These are phyloP conservation scores for Tenthredo amoena DNA, from an alignment of 2,888 invertebrate species.

Conservation along the genomic window DNA sequence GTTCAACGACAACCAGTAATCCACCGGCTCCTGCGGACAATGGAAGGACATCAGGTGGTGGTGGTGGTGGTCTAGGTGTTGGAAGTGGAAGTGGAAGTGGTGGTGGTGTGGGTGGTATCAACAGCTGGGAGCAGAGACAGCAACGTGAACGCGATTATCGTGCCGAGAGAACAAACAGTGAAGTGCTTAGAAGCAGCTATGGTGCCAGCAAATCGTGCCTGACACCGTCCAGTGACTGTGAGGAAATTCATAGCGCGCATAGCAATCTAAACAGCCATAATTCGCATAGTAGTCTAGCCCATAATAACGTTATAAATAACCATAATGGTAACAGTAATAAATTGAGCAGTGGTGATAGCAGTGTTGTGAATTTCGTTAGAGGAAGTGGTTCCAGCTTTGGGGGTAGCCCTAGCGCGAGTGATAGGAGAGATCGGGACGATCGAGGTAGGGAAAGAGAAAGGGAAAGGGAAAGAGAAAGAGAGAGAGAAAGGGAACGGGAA, in stretches of 20 bases:
- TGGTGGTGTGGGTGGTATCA: slow-evolving; percentile 53
- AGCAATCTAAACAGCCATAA: slow-evolving; percentile 63
- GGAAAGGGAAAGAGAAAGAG: slow-evolving; percentile 63
- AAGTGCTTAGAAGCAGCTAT: slow-evolving; percentile 66
- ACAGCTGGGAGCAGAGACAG: slow-evolving; percentile 64
- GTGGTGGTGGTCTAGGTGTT: slow-evolving; percentile 56
- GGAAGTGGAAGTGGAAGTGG: slow-evolving; percentile 54
- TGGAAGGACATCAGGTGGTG: slow-evolving; percentile 66
- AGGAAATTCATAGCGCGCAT: slow-evolving; percentile 58
- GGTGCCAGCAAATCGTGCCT: slow-evolving; percentile 64
- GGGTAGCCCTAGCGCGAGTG: slow-evolving; percentile 62
- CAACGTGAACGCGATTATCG: slow-evolving; percentile 69
- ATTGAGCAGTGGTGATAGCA: slow-evolving; percentile 54
- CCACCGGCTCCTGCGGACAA: slow-evolving; percentile 64
- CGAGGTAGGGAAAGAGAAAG: slow-evolving; percentile 61
- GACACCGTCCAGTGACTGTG: slow-evolving; percentile 69
- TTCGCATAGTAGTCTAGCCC: slow-evolving; percentile 65
- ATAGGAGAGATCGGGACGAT: slow-evolving; percentile 67
- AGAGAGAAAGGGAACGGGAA: slow-evolving; percentile 59
- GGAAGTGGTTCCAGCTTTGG: slow-evolving; percentile 55
- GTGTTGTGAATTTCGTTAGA: slow-evolving; percentile 54
- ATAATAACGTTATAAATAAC: slow-evolving; percentile 60
- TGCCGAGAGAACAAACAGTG: slow-evolving; percentile 72
- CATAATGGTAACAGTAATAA: slow-evolving; percentile 54
- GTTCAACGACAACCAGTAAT: slow-evolving; percentile 74